phyloP scores from a whole-genome alignment of 2,113 vertebrate species.

The Dascyllus trimaculatus region DNA sequence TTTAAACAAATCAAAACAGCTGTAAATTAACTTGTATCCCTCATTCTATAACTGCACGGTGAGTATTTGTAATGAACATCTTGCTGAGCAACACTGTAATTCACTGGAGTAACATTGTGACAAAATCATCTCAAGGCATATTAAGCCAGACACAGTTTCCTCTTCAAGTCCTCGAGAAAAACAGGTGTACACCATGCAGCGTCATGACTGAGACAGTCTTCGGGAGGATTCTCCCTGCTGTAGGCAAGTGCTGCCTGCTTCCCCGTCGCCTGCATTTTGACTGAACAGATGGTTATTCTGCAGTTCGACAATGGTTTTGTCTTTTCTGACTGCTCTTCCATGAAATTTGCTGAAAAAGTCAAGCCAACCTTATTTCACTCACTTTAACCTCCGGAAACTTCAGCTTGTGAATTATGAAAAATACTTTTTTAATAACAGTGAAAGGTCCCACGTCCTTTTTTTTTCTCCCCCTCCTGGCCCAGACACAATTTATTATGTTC shows the following conservation, averaged over 20 bases:
- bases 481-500: slow-evolving; percentile 53
- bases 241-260: slow-evolving; percentile 56
- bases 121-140: slow-evolving; percentile 26
- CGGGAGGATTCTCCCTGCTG: slow-evolving; percentile 34
- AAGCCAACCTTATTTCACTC: slow-evolving; percentile 38
- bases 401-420: slow-evolving; percentile 43
- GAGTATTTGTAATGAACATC: slow-evolving; percentile 34
- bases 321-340: slow-evolving; percentile 62
- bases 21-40: not conserved
- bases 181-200: slow-evolving; percentile 30
- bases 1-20: not conserved
- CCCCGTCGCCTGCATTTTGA: slow-evolving; percentile 45
- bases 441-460: slow-evolving; percentile 14
- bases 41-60: not conserved
- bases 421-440: slow-evolving; percentile 41
- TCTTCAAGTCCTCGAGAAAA: slow-evolving; percentile 34
- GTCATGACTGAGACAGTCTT: slow-evolving; percentile 28
- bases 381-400: slow-evolving; percentile 54
- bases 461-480: slow-evolving; percentile 27
- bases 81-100: slow-evolving; percentile 19
- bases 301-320: slow-evolving; percentile 62
- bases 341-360: slow-evolving; percentile 55
- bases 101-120: slow-evolving; percentile 14
- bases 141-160: slow-evolving; percentile 30
- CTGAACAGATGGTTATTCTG: slow-evolving; percentile 70